Base-by-base conservation (phyloP, 2,113 vertebrate species). In the Buteo buteo region DNA sequence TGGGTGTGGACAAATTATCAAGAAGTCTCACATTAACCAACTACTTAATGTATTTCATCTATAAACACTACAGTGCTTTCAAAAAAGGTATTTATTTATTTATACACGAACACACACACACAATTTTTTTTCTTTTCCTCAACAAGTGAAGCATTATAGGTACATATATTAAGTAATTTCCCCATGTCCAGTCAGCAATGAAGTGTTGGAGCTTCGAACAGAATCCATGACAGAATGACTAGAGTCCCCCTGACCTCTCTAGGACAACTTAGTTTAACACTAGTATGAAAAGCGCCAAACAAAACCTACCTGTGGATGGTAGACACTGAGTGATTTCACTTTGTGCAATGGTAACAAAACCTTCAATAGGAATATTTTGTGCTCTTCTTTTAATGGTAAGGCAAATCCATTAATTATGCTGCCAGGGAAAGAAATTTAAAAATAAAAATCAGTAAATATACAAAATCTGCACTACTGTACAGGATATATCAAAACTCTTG, bases 321-420 rank as follows among this genome's bases (percentile, higher is more conserved):
- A 99, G 88, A 99, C 99, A 94, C 99, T 99, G 96, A 99, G 99
- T 73, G 99, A 99, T 96, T 99, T 99, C 97, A 99, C 99, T 99
- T 99, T 99, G 98, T 99, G 99, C 98, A 99, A 98, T 81, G 99
- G 99, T 96, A 99, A 97, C 95, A 99, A 98, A 96, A 99, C 99
- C 98, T 99, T 99, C 96, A 99, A 93, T 29, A 99, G 95, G 97
- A 99, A 99, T 97, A 99, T 99, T 98, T 99, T 99, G 99, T 99
- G 99, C 98, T 99, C 99, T 98, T 99, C 99, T 98, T 99, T 99
- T 82, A 99, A 98, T 49, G 99, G 99, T 98, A 99, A 99, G 96
- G 99, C 99, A 98, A 99, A 99, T 64, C 99, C 99, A 96, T 99
- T 99, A 97, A 99, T 99, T 98, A 99, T 99, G 96, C 99, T 99